Conservation (phyloP, 2,797 vertebrate species). For the Chrosomus eos region DNA sequence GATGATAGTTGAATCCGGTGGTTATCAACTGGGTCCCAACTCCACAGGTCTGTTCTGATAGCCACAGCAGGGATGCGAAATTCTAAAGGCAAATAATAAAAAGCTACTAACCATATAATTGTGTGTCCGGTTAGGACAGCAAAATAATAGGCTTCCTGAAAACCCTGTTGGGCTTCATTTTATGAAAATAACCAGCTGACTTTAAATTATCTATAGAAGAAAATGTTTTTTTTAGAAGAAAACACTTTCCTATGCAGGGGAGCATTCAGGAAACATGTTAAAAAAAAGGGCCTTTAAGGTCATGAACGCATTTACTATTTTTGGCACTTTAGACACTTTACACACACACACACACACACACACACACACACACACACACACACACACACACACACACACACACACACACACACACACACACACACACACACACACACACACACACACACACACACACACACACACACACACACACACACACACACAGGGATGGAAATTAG, state of each 20-base stretch:
- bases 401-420: too few species aligned
- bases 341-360: too few species aligned
- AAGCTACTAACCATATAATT: background rate
- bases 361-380: too few species aligned
- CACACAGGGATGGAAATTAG: too few species aligned
- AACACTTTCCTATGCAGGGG: background rate
- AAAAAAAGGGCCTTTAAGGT: background rate
- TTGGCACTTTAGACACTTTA: too few species aligned
- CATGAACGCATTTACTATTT: background rate
- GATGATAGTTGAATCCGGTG: conserved; percentile 43
- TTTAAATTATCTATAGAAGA: background rate
- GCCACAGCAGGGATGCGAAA: background rate
- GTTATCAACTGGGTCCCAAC: background rate
- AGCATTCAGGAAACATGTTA: background rate
- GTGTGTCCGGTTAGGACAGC: background rate
- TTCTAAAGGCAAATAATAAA: background rate
- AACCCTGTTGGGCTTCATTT: background rate
- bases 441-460: too few species aligned
- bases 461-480: too few species aligned
- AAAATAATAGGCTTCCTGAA: background rate
- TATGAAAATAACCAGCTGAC: background rate
- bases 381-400: too few species aligned
- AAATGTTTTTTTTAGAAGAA: background rate
- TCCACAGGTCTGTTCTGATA: background rate
- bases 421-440: too few species aligned